Conservation (phyloP, 2,888 invertebrate genomes). For the Anarsia innoxiella region DNA sequence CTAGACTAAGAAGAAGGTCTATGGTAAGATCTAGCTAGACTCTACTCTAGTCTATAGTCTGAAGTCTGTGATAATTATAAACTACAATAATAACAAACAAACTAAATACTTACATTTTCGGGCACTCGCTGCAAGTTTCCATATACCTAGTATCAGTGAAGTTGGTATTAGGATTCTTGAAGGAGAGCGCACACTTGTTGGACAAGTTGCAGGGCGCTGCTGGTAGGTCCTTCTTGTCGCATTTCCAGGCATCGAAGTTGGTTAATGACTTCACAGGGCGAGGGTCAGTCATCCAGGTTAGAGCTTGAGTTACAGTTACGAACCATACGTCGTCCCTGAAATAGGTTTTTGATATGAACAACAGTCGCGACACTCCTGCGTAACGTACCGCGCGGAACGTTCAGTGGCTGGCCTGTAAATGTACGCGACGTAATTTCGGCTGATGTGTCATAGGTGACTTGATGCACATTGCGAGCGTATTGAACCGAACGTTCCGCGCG, state of each 20-base stretch:
- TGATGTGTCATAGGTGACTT: no score
- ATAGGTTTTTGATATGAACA: not conserved
- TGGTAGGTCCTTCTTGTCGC: conserved; percentile 83
- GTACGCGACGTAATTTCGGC: no score
- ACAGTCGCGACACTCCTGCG: no score
- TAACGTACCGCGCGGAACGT: no score
- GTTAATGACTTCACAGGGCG: conserved; percentile 79
- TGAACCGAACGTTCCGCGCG: no score
- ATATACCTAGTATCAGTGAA: conserved; percentile 89
- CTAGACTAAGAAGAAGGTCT: no score
- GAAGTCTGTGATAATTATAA: no score
- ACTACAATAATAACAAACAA: no score
- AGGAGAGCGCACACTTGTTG: conserved; percentile 88
- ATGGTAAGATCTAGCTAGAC: no score
- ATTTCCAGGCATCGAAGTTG: conserved; percentile 88
- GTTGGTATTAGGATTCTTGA: conserved; percentile 84
- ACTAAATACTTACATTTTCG: conserved; percentile 77
- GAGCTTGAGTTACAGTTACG: conserved; percentile 89
- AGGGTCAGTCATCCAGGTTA: conserved; percentile 94
- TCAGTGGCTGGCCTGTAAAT: no score
- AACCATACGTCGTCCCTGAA: conserved; percentile 89
- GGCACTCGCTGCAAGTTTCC: conserved; percentile 91
- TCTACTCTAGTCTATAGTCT: no score
- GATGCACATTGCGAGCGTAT: no score
- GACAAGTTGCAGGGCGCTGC: conserved; percentile 85